Percentiles rank a stretch among this genome's conserved stretches.
phyloP scores from a whole-genome alignment of 2,797 vertebrate genomes.

The Malacoraja senta region DNA sequence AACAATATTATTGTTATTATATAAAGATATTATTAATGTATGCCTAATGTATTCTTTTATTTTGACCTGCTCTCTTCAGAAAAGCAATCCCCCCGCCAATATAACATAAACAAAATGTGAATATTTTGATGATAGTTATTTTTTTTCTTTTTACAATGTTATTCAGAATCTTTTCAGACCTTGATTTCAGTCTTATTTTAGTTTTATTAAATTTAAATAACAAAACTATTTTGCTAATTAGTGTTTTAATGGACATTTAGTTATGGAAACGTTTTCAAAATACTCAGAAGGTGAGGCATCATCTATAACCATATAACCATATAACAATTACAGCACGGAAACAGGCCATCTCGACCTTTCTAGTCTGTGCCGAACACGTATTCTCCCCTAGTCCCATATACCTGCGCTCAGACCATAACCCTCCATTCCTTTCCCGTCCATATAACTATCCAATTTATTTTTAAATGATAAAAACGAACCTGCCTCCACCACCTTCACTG shows the following conservation, averaged over 20 bases:
- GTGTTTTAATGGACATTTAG: background rate
- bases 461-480: too few species aligned
- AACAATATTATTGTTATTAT: background rate
- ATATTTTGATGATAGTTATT: background rate
- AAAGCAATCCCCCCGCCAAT: background rate
- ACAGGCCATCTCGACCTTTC: too few species aligned
- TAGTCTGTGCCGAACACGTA: too few species aligned
- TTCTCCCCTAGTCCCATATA: too few species aligned
- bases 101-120: background rate
- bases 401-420: too few species aligned
- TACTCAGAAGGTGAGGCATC: too few species aligned
- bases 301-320: too few species aligned
- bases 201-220: background rate
- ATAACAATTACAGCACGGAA: too few species aligned
- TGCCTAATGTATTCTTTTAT: background rate
- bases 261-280: background rate
- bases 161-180: background rate
- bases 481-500: too few species aligned
- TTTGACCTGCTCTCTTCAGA: background rate
- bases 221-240: background rate
- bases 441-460: too few species aligned
- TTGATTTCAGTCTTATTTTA: background rate
- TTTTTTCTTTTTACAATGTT: background rate
- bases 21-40: background rate
- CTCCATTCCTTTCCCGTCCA: too few species aligned